Evolutionary conservation across 2,888 invertebrate species (phyloP).

Genomic region (Diplolepis rosae): DNA sequence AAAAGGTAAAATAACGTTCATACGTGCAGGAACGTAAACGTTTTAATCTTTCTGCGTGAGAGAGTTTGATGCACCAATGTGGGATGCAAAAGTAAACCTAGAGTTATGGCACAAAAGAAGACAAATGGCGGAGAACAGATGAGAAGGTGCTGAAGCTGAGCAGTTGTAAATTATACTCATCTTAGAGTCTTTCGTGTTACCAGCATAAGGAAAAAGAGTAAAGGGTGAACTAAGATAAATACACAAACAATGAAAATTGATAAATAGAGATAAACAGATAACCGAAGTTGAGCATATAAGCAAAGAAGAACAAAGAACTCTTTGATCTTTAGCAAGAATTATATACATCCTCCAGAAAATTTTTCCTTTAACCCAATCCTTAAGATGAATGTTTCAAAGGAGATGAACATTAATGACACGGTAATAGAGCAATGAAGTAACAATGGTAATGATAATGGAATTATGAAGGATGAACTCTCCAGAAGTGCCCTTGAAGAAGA

Average conservation of each 20-base stretch:
- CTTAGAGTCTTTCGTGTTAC: slow-evolving; percentile 4
- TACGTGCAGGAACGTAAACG: slow-evolving; percentile 8
- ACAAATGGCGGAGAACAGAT: slow-evolving; percentile 27
- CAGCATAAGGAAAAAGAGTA: not conserved
- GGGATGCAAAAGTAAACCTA: slow-evolving; percentile 3
- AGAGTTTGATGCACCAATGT: not conserved
- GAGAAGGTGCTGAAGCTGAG: slow-evolving; percentile 28
- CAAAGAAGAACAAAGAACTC: not conserved
- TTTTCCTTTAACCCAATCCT: not conserved
- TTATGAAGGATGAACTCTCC: not conserved
- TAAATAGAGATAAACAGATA: slow-evolving; percentile 4
- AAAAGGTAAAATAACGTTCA: not conserved
- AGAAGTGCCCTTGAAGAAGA: not conserved
- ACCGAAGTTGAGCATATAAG: not conserved
- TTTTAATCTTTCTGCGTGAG: not conserved
- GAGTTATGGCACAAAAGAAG: not conserved
- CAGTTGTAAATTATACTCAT: slow-evolving; percentile 27
- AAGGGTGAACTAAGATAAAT: not conserved
- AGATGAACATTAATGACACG: not conserved
- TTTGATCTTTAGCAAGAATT: not conserved
- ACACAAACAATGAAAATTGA: no score
- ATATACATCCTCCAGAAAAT: not conserved
- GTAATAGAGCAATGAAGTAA: not conserved
- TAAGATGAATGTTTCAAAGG: not conserved
- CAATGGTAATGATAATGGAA: not conserved